Evolutionary conservation across 2,888 invertebrate species (phyloP).

Genomic region (Bombylius major): DNA sequence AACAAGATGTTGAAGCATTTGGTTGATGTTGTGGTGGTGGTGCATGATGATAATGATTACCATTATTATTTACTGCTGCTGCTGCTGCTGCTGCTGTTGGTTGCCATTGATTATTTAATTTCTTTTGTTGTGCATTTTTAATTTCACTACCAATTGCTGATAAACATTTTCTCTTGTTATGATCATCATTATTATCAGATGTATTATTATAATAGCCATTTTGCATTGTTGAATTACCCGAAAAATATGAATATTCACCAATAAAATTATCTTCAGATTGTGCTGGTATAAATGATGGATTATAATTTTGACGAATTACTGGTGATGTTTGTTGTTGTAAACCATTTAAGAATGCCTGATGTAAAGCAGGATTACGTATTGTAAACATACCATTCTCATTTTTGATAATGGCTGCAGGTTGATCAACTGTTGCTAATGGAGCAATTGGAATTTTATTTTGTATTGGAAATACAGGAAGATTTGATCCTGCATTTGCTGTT

Average conservation of each 20-base stretch:
- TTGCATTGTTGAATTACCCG: slow-evolving; percentile 3
- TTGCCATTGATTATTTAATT: slow-evolving; percentile 26
- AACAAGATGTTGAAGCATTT: not conserved
- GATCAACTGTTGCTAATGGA: slow-evolving; percentile 28
- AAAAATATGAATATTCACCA: slow-evolving; percentile 10
- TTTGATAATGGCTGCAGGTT: slow-evolving; percentile 54
- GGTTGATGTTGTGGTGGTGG: not conserved
- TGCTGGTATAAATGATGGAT: slow-evolving; percentile 13
- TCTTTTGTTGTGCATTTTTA: slow-evolving; percentile 27
- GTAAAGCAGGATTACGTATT: slow-evolving; percentile 55
- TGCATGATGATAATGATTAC: slow-evolving; percentile 5
- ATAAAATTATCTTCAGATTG: too few species aligned
- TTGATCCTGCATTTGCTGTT: slow-evolving; percentile 25
- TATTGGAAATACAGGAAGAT: not conserved
- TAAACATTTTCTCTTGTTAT: slow-evolving; percentile 22
- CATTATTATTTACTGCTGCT: not conserved
- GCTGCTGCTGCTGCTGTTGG: not conserved
- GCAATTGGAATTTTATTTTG: slow-evolving; percentile 17
- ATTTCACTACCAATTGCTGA: slow-evolving; percentile 37
- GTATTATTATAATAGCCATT: not conserved
- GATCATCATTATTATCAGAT: not conserved
- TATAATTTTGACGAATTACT: slow-evolving; percentile 21
- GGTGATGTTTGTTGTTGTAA: slow-evolving; percentile 17
- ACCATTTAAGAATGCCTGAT: slow-evolving; percentile 32
- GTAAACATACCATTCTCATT: slow-evolving; percentile 73